Evolutionary conservation across 2,888 invertebrate species (phyloP), one percentile per base, ranked within the genome.

Genomic region (Mythimna loreyi): DNA sequence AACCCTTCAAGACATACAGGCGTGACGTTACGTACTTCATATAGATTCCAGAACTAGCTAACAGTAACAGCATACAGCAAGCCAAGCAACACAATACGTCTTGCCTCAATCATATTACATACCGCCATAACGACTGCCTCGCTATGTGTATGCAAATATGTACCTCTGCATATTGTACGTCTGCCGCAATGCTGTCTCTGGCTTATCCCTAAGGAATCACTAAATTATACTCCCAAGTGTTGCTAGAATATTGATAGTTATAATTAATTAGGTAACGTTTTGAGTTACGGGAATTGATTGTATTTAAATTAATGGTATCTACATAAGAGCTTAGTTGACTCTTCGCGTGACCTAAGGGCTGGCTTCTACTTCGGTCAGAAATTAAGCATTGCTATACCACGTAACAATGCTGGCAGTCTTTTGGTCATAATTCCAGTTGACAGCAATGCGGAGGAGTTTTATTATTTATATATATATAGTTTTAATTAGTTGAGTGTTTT

Each of bases 131-230:
- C 83, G 78, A 69, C 78, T 75, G 78, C 83, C 87, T 49, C 28
- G 40, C 45, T 50, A 45, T 67, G 87, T 86, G 81, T 89, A 91
- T 92, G 92, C 90, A 90, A 91, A 92, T 40, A 40, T 40, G 40
- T 92, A 87, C 76, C 59, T 83, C 75, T 90, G 89, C 90, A 91
- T 90, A 92, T 91, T 92, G 88, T 88, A 88, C 83, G 87, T 85
- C 82, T 86, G 81, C 83, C 84, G 85, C 86, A 91, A 86, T 89
- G 86, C 86, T 85, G 88, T 88, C 88, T 87, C 85, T 84, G 80
- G 64, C 75, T 84, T 77, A 82, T 78, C 85, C 82, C 76, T 5
- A 5, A 66, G 71, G 82, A 66, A 60, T 61, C 57, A 57, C 69
- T 72, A 75, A 80, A 75, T 78, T 78, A 78, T 75, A 65, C 68